These are phyloP conservation scores for Augochlora pura DNA, from an alignment of 1,140 invertebrate species.

Conservation along the genomic window DNA sequence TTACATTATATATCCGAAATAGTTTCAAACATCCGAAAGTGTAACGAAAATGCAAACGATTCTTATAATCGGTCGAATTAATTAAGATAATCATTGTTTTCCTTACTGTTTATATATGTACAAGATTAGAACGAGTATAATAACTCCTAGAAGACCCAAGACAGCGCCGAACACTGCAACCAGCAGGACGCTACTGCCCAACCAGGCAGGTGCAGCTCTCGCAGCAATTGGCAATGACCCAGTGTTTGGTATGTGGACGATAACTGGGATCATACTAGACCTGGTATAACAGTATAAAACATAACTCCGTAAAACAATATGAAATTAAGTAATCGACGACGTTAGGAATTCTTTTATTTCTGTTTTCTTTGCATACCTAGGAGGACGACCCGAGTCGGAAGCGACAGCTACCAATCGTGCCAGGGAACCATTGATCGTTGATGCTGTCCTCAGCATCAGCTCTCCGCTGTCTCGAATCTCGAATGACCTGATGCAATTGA, in stretches of 20 bases:
- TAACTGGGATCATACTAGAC: slow-evolving; percentile 86
- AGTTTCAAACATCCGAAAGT: no score
- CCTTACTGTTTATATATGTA: slow-evolving; percentile 90
- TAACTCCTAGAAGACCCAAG: slow-evolving; percentile 85
- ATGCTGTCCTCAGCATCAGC: slow-evolving; percentile 79
- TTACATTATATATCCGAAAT: no score
- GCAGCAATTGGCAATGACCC: slow-evolving; percentile 77
- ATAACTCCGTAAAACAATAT: no score
- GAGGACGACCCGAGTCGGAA: slow-evolving; percentile 88
- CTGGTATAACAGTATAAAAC: slow-evolving; percentile 68
- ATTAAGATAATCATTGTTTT: not conserved
- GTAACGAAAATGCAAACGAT: no score
- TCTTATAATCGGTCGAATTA: no score
- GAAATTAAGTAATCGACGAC: no score
- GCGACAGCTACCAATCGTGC: slow-evolving; percentile 87
- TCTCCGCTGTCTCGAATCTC: slow-evolving; percentile 81
- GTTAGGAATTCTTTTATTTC: not conserved
- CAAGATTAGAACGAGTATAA: slow-evolving; percentile 86
- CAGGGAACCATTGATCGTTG: slow-evolving; percentile 83
- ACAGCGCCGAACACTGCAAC: slow-evolving; percentile 87
- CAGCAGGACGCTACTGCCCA: slow-evolving; percentile 82
- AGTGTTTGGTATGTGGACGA: slow-evolving; percentile 84
- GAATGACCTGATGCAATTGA: slow-evolving; percentile 74
- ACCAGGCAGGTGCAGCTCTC: slow-evolving; percentile 78
- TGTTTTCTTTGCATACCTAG: slow-evolving; percentile 80